Conservation (phyloP, 1,140 invertebrate genomes). For the Bactericera cockerelli region DNA sequence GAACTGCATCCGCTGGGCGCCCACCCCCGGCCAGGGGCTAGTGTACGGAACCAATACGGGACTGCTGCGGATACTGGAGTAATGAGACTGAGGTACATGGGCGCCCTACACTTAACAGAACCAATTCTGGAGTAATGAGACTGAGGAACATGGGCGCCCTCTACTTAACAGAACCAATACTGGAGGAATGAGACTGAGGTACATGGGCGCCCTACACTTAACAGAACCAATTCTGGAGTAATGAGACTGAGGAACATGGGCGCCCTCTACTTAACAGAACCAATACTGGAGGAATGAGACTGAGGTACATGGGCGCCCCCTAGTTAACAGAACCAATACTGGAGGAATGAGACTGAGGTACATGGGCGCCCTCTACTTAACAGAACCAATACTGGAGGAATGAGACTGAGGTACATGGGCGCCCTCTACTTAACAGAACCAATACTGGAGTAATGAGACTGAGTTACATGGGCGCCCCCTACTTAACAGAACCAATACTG, state of each 20-base stretch:
- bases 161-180: too few relatives aligned
- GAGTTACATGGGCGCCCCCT: too few relatives aligned
- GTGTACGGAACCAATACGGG: slow-evolving; percentile 75
- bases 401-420: too few relatives aligned
- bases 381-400: too few relatives aligned
- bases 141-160: background rate
- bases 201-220: background rate
- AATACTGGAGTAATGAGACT: too few relatives aligned
- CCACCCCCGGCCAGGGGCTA: slow-evolving; percentile 61
- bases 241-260: background rate
- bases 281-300: too few relatives aligned
- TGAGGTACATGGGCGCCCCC: too few relatives aligned
- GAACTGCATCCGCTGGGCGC: slow-evolving; percentile 71
- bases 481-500: too few relatives aligned
- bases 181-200: background rate
- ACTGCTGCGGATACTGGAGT: slow-evolving; percentile 21
- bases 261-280: background rate
- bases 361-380: too few relatives aligned
- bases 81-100: background rate
- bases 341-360: too few relatives aligned
- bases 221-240: slow-evolving; percentile 7
- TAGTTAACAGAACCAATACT: too few relatives aligned
- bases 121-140: background rate
- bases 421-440: too few relatives aligned
- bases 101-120: background rate